phyloP scores from a whole-genome alignment of 1,140 invertebrate species.

The Campoletis sonorensis region DNA sequence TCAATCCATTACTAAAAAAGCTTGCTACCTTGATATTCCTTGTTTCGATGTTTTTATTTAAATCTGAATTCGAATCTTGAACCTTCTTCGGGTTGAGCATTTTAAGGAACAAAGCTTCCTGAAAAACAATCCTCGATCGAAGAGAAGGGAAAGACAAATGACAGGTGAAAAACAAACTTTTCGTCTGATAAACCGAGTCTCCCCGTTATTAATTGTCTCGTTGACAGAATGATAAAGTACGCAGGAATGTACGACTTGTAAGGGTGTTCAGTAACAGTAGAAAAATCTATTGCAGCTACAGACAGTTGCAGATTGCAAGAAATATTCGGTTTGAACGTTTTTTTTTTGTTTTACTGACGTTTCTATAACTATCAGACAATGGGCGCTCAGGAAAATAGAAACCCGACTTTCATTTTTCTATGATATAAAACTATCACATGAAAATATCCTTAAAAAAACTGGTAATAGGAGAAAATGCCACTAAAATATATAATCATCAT shows the following conservation, averaged over 20 bases:
- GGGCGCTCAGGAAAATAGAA: not conserved
- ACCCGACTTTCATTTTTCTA: not conserved
- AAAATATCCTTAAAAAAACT: too few relatives aligned
- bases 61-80: not conserved
- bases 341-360: not conserved
- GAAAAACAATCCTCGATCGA: not conserved
- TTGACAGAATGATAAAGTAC: conserved; percentile 8
- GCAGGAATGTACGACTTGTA: not conserved
- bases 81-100: not conserved
- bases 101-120: not conserved
- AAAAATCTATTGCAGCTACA: not conserved
- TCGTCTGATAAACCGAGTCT: not conserved
- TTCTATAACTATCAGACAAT: not conserved
- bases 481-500: too few relatives aligned
- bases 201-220: not conserved
- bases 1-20: too few relatives aligned
- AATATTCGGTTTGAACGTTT: not conserved
- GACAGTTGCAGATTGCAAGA: conserved; percentile 7
- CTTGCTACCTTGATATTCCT: too few relatives aligned
- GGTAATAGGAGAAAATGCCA: too few relatives aligned
- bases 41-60: too few relatives aligned
- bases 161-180: not conserved
- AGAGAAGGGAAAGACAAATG: not conserved
- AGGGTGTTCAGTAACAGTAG: not conserved
- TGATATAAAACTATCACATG: too few relatives aligned